Evolutionary conservation across 2,888 invertebrate genomes (phyloP).

Genomic region (Antitype chi): DNA sequence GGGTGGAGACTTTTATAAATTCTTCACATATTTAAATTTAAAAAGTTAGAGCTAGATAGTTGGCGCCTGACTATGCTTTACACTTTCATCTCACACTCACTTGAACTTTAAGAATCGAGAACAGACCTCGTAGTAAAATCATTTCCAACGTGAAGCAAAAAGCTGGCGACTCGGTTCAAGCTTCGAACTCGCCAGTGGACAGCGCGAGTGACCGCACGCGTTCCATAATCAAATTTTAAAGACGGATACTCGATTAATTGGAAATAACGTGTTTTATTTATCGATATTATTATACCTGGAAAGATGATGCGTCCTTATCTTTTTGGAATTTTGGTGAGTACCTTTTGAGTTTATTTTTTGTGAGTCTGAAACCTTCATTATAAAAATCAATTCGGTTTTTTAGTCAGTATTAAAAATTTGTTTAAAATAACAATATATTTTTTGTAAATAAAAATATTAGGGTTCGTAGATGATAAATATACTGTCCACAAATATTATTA

Average conservation of each 20-base stretch:
- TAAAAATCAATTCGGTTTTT: background rate
- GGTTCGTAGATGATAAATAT: no score
- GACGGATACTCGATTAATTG: slow-evolving; percentile 48
- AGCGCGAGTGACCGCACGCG: slow-evolving; percentile 73
- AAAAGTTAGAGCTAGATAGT: background rate
- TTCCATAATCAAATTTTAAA: slow-evolving; percentile 61
- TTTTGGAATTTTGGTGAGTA: slow-evolving; percentile 78
- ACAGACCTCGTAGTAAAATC: slow-evolving; percentile 67
- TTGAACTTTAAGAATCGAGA: slow-evolving; percentile 68
- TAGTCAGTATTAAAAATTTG: background rate
- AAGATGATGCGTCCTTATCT: slow-evolving; percentile 73
- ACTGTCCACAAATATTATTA: no score
- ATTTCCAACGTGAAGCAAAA: slow-evolving; percentile 74
- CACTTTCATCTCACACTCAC: slow-evolving; percentile 5
- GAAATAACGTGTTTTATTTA: slow-evolving; percentile 62
- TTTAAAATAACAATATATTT: no score
- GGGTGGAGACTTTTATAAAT: no score
- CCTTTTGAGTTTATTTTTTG: background rate
- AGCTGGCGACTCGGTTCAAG: slow-evolving; percentile 74
- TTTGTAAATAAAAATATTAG: background rate
- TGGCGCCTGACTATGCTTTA: background rate
- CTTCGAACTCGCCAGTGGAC: slow-evolving; percentile 75
- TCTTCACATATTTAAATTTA: background rate
- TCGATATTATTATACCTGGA: slow-evolving; percentile 56
- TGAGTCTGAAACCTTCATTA: background rate